Evolutionary conservation across 2,113 vertebrate genomes (phyloP).

Genomic region (Chaetorhynchus papuensis): DNA sequence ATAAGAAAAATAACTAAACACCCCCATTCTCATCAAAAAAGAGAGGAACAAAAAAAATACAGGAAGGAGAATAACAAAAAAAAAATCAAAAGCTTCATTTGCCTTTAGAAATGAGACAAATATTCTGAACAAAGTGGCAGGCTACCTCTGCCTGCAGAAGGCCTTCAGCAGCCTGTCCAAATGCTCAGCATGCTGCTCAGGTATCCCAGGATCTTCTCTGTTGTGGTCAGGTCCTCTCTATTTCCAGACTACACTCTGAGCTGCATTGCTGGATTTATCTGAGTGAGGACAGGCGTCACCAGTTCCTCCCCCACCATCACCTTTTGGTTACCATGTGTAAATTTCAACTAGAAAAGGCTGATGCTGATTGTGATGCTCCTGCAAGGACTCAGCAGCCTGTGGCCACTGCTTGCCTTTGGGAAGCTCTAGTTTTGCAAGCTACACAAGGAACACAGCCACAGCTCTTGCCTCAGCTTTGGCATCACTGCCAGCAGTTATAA

Average conservation of each 20-base stretch:
- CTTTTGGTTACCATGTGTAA: background rate
- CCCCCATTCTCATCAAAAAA: background rate
- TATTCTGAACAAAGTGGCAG: background rate
- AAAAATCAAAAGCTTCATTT: background rate
- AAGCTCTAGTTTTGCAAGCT: background rate
- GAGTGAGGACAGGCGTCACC: background rate
- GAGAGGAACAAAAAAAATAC: background rate
- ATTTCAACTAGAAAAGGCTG: background rate
- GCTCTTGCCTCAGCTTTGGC: background rate
- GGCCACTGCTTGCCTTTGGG: background rate
- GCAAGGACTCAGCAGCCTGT: background rate
- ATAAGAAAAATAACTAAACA: conserved; percentile 1
- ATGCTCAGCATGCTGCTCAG: background rate
- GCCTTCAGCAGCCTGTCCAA: background rate
- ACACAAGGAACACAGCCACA: background rate
- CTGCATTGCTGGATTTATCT: background rate
- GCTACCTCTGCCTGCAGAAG: background rate
- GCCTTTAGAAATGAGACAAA: background rate
- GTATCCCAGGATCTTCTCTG: background rate
- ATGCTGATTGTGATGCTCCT: background rate
- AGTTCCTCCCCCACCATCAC: background rate
- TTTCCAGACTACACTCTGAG: background rate
- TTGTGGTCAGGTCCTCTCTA: background rate
- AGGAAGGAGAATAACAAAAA: background rate
- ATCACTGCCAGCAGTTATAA: background rate